These are phyloP conservation scores for Sebastes flavidus DNA, from an alignment of 2,797 vertebrate species.

Conservation along the genomic window DNA sequence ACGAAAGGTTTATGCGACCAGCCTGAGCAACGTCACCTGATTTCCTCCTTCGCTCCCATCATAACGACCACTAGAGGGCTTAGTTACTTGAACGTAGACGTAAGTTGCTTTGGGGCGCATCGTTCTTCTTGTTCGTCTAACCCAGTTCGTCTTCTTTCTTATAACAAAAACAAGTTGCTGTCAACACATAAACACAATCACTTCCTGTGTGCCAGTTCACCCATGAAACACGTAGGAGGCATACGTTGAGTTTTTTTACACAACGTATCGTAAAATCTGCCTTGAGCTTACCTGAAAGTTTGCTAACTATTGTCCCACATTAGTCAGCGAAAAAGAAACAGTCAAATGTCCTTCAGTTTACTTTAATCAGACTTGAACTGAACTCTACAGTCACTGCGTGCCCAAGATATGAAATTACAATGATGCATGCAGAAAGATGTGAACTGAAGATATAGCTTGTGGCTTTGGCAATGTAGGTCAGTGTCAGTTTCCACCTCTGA, in stretches of 20 bases:
- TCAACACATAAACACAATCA: background rate
- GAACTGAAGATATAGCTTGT: slow-evolving; percentile 48
- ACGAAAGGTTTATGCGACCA: too few relatives aligned
- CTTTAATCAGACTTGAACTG: background rate
- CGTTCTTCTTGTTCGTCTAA: background rate
- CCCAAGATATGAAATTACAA: slow-evolving; percentile 11
- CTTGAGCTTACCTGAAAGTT: background rate
- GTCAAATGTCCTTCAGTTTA: background rate
- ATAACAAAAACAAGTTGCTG: background rate
- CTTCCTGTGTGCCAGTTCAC: background rate
- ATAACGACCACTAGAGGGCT: background rate
- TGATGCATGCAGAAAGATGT: slow-evolving; percentile 18
- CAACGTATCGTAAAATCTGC: background rate
- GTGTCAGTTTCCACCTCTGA: slow-evolving; percentile 55
- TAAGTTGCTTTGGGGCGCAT: background rate
- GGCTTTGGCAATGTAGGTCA: slow-evolving; percentile 79
- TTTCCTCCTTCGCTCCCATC: background rate
- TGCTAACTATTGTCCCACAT: too few relatives aligned
- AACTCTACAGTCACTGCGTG: background rate
- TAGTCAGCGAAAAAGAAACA: background rate
- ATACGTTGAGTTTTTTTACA: background rate
- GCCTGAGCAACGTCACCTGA: background rate
- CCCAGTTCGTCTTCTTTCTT: background rate
- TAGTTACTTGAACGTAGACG: background rate
- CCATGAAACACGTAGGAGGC: background rate